Percentiles rank a stretch among this genome's conserved stretches.
These are phyloP conservation scores for Eumaeus atala DNA, from an alignment of 1,140 invertebrate species.

Conservation along the genomic window DNA sequence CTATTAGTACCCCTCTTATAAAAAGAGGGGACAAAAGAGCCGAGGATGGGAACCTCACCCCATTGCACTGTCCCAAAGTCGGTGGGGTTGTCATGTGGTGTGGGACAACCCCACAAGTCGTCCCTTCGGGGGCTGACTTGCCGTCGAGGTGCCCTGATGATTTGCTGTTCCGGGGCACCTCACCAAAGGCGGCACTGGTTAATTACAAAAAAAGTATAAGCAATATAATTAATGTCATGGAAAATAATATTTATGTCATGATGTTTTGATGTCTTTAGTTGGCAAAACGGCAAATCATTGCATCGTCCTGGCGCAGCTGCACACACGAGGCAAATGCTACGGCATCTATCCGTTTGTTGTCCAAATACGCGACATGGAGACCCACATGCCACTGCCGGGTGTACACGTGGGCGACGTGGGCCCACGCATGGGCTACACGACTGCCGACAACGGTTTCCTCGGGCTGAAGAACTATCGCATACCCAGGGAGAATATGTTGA, in stretches of 20 bases:
- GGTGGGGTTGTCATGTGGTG: too few species aligned
- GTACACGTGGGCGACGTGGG: conserved; percentile 95
- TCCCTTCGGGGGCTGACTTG: too few species aligned
- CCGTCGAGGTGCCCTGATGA: too few species aligned
- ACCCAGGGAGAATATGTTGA: conserved; percentile 92
- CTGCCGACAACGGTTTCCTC: conserved; percentile 92
- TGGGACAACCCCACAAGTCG: too few species aligned
- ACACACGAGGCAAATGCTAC: conserved; percentile 86
- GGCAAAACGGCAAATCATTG: conserved; percentile 95
- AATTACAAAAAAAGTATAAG: too few species aligned
- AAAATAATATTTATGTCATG: too few species aligned
- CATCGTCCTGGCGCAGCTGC: conserved; percentile 90
- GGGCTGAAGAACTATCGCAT: conserved; percentile 89
- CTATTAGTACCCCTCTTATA: too few species aligned
- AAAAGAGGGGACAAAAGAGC: too few species aligned
- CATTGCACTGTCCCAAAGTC: too few species aligned
- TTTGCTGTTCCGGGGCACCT: too few species aligned
- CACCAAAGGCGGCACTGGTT: too few species aligned
- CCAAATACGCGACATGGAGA: conserved; percentile 89
- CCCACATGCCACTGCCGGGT: conserved; percentile 88
- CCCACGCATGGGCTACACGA: conserved; percentile 91
- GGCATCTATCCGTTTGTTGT: conserved; percentile 95
- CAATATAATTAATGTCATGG: not conserved
- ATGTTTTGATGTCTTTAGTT: conserved; percentile 78
- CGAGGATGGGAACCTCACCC: too few species aligned